Base-by-base conservation (phyloP, 2,113 vertebrate genomes). In the Lontra canadensis region DNA sequence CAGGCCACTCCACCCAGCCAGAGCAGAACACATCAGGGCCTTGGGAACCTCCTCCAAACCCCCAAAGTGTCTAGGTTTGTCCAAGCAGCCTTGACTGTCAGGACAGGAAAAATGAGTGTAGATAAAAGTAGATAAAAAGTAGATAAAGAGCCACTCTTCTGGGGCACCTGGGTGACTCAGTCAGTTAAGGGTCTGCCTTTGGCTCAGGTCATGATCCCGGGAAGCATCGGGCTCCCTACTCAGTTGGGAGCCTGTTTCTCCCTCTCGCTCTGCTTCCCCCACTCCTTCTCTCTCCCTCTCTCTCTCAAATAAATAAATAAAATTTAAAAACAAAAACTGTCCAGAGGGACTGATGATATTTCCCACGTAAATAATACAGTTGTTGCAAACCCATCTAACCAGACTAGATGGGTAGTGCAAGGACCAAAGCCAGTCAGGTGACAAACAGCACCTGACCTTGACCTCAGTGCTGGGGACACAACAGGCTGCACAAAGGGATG, bases 341-440 rank as follows among this genome's bases (percentile, higher is more conserved):
- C 42, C 67, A 34, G 42, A 73, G 78, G 25, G 69, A 42, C 15
- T 2, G 0, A 31, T 7, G 3, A 26, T 20, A 2, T 67, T 65
- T 87, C 31, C 36, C 26, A 1, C 2, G 11, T 69, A 10, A 79
- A 6, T 17, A 17, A 25, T 4, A 3, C 39, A 23, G 9, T 52
- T 26, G 23, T 12, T 65, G 39, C 7, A 31, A 8, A 90, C 69
- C 55, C 31, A 25, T 52, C 55, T 10, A 0, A 3, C 42, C 6
- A 26, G 18, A 17, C 21, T 57, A 2, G 31, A 0, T 1, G 11
- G 26, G 73, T 6, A 7, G 29, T 2, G 4, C 49, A 6, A 21
- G 44, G 26, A 80, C 67, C 0, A 7, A 55, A 74, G 42, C 44
- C 59, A 67, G 49, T 69, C 73, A 20, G 67, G 67, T 39, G 88